These are phyloP conservation scores for Octopus sinensis DNA, from an alignment of 1,140 invertebrate genomes.

Conservation along the genomic window DNA sequence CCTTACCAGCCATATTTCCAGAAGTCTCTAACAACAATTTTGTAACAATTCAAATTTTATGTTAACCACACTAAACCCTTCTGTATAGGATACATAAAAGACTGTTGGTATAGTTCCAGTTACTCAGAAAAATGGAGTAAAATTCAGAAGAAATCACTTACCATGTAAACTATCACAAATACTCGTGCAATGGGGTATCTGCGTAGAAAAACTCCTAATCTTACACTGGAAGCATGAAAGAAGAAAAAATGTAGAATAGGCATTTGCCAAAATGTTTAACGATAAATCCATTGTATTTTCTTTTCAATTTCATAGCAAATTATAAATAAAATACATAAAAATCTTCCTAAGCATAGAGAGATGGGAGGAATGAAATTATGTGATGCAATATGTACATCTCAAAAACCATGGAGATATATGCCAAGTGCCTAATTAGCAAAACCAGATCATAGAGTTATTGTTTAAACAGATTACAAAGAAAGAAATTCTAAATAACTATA, in stretches of 20 bases:
- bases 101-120: neutral
- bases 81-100: neutral
- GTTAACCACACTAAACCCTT: neutral
- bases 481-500: no score
- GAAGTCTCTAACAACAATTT: conserved; percentile 1
- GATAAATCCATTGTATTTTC: neutral
- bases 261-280: neutral
- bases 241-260: conserved; percentile 4
- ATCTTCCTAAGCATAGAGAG: neutral
- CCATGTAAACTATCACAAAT: conserved; percentile 74
- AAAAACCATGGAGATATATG: no score
- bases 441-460: no score
- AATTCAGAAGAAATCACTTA: conserved; percentile 41
- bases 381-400: neutral
- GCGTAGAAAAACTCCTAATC: conserved; percentile 75
- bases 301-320: neutral
- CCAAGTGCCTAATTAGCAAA: no score
- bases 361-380: neutral
- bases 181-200: conserved; percentile 78
- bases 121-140: neutral
- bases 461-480: no score
- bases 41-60: neutral
- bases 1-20: neutral
- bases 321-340: neutral
- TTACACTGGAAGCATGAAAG: conserved; percentile 56